Evolutionary conservation across 2,797 vertebrate species (phyloP), one percentile per base, ranked within the genome.

Genomic region (Tragopan temminckii): DNA sequence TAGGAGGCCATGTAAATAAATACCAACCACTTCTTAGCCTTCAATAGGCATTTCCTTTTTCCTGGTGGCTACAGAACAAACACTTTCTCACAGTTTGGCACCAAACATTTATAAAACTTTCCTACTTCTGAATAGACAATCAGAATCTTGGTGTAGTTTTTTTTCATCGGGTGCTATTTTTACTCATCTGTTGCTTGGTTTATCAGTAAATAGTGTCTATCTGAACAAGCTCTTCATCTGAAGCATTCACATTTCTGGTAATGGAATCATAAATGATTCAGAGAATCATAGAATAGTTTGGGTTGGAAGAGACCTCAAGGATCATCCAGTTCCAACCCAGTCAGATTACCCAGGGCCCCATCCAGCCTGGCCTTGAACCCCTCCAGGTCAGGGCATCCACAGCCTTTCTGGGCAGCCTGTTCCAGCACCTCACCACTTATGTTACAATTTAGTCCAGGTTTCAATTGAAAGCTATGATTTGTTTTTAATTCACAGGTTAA

Each of bases 1-100:
- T 83, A 90, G 71, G 63, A 91, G 87, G 80, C 88, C 94, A 10
- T 83, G 76, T 92, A 95, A 96, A 96, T 93, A 95, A 93, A 90
- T 58, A 48, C 33, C 46, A 80, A 42, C 85, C 81, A 86, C 82
- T 58, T 93, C 89, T 89, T 92, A 88, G 89, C 78, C 78, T 94
- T 20, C 43, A 57, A 81, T 67, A 88, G 63, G 77, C 40, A 91
- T 78, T 92, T 93, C 66, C 91, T 84, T 72, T 86, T 94, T 96
- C 94, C 88, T 84, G 63, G 83, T 88, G 86, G 83, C 69, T 91
- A 35, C 12, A 84, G 80, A 61, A 93, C 88, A 95, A 94, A 95
- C 80, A 14, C 38, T 90, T 89, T 89, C 64, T 59, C 87, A 76
- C 48, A 83, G 75, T 80, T 95, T 89, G 93, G 94, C 93, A 92